A percentile compares a stretch with the other conserved stretches of the same genome.
These are phyloP conservation scores for Malurus cyaneus DNA, from an alignment of 2,113 vertebrate genomes.

Conservation along the genomic window DNA sequence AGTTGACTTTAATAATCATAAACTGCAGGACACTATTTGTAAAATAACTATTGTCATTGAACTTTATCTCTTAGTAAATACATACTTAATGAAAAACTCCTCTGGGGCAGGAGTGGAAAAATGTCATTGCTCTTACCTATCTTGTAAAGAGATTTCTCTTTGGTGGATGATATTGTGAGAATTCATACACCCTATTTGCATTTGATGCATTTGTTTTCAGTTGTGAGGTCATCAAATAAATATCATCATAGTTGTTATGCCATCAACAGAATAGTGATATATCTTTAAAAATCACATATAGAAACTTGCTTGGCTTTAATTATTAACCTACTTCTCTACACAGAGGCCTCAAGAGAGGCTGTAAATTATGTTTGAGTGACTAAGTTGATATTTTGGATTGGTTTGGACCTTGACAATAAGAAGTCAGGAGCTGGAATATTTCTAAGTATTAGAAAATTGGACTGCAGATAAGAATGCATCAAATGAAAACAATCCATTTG, in stretches of 20 bases:
- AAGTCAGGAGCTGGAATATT: background rate
- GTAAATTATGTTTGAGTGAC: background rate
- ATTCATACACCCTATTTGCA: background rate
- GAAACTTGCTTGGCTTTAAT: background rate
- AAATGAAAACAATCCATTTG: background rate
- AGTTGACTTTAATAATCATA: constrained; percentile 41
- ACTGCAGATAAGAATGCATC: background rate
- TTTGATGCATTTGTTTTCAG: background rate
- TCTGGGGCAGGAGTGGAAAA: background rate
- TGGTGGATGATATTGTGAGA: background rate
- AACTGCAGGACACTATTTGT: constrained; percentile 19
- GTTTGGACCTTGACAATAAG: background rate
- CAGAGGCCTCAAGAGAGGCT: rapidly evolving
- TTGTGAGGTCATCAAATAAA: background rate
- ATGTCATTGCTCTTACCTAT: background rate
- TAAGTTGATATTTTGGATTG: background rate
- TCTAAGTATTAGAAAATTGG: background rate
- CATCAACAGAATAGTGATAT: background rate
- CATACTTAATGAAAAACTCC: constrained; percentile 13
- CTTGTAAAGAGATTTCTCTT: background rate
- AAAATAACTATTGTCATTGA: constrained; percentile 13
- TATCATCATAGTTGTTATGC: background rate
- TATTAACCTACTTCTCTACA: background rate
- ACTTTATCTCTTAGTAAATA: constrained; percentile 47
- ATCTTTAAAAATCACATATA: background rate